Conservation (phyloP, 1,140 invertebrate genomes). For the Drosophila pseudoobscura region DNA sequence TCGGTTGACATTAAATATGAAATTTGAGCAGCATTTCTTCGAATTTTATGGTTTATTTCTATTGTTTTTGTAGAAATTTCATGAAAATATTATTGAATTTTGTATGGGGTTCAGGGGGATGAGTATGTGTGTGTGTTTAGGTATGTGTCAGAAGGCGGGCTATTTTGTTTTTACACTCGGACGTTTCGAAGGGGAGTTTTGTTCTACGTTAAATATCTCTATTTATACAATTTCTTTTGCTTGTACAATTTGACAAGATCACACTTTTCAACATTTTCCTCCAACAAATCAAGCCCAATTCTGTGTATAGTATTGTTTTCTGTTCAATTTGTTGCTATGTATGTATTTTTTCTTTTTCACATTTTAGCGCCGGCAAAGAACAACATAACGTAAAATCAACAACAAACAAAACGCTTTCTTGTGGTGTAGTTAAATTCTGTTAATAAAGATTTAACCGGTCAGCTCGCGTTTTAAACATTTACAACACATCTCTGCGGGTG, state of each 20-base stretch:
- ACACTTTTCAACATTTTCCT: slow-evolving; percentile 76
- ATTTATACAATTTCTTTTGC: slow-evolving; percentile 78
- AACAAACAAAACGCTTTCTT: slow-evolving; percentile 7
- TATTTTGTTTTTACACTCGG: slow-evolving; percentile 9
- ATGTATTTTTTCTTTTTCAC: slow-evolving; percentile 2
- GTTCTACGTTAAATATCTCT: slow-evolving; percentile 66
- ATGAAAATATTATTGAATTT: slow-evolving; percentile 21
- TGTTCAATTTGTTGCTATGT: slow-evolving; percentile 22
- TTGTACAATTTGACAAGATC: slow-evolving; percentile 73
- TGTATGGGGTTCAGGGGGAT: slow-evolving; percentile 14
- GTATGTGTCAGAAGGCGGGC: slow-evolving; percentile 47
- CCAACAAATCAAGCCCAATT: slow-evolving; percentile 42
- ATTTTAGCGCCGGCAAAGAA: slow-evolving; percentile 33
- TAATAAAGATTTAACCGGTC: slow-evolving; percentile 53
- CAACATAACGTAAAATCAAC: slow-evolving; percentile 10
- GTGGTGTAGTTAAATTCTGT: slow-evolving; percentile 48
- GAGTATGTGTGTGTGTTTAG: slow-evolving; percentile 22
- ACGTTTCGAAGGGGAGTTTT: slow-evolving; percentile 20
- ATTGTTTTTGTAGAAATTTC: slow-evolving; percentile 15
- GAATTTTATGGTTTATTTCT: slow-evolving; percentile 31
- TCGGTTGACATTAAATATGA: slow-evolving; percentile 64
- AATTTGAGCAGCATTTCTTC: slow-evolving; percentile 70
- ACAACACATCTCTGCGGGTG: background rate
- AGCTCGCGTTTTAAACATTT: slow-evolving; percentile 25
- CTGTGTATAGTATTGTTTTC: slow-evolving; percentile 16